These are phyloP conservation scores for Ophion ellenae DNA, from an alignment of 2,888 invertebrate genomes.

Conservation along the genomic window DNA sequence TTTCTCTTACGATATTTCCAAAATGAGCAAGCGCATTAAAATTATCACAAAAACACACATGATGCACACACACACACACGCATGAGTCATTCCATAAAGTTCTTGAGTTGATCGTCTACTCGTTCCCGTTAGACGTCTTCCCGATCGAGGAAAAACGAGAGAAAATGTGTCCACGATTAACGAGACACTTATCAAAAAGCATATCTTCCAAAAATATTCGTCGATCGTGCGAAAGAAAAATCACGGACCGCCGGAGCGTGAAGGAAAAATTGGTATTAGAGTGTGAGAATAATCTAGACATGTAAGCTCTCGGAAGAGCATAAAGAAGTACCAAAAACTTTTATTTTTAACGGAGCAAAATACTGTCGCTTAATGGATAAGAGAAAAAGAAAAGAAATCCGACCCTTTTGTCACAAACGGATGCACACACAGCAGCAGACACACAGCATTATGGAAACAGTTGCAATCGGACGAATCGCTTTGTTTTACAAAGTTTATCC, in stretches of 20 bases:
- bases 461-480: background rate
- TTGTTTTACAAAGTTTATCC: background rate
- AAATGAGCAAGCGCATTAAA: constrained; percentile 7
- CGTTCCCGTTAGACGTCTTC: background rate
- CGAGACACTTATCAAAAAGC: background rate
- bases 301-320: background rate
- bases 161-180: background rate
- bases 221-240: background rate
- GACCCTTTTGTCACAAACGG: background rate
- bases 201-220: background rate
- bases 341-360: background rate
- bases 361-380: background rate
- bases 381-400: background rate
- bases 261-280: background rate
- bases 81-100: background rate
- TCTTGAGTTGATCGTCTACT: background rate
- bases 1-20: constrained; percentile 1
- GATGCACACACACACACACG: background rate
- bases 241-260: background rate
- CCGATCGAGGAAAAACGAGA: constrained; percentile 4
- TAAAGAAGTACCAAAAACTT: background rate
- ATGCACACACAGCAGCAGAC: background rate
- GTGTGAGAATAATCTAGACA: background rate
- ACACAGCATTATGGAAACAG: background rate
- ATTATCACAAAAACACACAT: background rate